Percentiles rank a stretch among this genome's conserved stretches.
phyloP scores from a whole-genome alignment of 2,888 invertebrate genomes.

The Iphiclides podalirius region DNA sequence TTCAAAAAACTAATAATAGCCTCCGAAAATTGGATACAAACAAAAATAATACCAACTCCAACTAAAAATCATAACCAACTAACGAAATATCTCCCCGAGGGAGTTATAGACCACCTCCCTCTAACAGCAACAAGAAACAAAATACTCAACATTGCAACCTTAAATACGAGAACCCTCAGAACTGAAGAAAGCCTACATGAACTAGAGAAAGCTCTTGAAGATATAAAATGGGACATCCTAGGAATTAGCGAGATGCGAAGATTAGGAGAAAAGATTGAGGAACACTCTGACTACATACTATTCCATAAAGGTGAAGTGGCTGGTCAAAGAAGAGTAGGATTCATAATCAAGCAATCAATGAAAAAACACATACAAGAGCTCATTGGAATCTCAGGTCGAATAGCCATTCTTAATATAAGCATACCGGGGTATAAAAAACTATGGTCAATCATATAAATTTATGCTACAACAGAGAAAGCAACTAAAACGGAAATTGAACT shows the following conservation, averaged over 20 bases:
- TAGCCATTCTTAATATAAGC: slow-evolving; percentile 26
- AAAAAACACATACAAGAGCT: slow-evolving; percentile 28
- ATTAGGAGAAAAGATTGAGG: slow-evolving; percentile 22
- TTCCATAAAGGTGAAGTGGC: slow-evolving; percentile 28
- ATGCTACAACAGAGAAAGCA: slow-evolving; percentile 25
- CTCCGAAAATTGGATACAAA: too few relatives aligned
- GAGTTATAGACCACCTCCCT: too few relatives aligned
- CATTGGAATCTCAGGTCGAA: slow-evolving; percentile 26
- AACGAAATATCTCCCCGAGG: too few relatives aligned
- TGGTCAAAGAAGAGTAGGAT: slow-evolving; percentile 28
- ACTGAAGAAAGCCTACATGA: too few relatives aligned
- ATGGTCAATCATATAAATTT: slow-evolving; percentile 26
- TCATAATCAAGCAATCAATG: slow-evolving; percentile 24
- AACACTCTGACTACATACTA: slow-evolving; percentile 21
- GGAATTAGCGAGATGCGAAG: slow-evolving; percentile 29
- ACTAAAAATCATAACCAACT: too few relatives aligned
- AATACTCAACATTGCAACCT: too few relatives aligned
- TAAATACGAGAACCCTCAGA: too few relatives aligned
- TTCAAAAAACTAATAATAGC: too few relatives aligned
- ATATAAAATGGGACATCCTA: slow-evolving; percentile 17
- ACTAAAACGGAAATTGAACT: background rate
- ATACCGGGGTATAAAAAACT: slow-evolving; percentile 16
- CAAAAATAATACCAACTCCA: too few relatives aligned
- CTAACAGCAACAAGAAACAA: too few relatives aligned
- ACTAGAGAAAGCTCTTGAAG: background rate